Conservation (phyloP, 2,113 vertebrate genomes). For the Pycnonotus jocosus region DNA sequence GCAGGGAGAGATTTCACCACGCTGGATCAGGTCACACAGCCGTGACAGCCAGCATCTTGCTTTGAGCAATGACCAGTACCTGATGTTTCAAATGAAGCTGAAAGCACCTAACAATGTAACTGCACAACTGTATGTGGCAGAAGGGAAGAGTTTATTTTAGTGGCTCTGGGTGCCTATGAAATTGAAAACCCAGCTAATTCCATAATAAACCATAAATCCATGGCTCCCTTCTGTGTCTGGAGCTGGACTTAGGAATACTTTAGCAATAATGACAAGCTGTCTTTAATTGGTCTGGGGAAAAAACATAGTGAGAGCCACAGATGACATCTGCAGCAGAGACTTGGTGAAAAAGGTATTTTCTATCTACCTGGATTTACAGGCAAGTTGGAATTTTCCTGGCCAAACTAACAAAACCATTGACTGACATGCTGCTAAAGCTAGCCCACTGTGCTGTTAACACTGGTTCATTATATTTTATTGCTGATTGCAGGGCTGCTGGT, state of each 20-base stretch:
- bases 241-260: not conserved
- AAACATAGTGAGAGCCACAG: not conserved
- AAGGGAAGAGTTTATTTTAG: not conserved
- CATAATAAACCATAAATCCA: not conserved
- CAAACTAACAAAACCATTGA: not conserved
- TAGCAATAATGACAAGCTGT: not conserved
- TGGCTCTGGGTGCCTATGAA: not conserved
- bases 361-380: not conserved
- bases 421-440: not conserved
- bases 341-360: not conserved
- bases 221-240: not conserved
- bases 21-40: not conserved
- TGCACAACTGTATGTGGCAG: not conserved
- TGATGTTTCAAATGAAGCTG: not conserved
- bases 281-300: not conserved
- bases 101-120: not conserved
- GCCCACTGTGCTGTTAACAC: not conserved
- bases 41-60: not conserved
- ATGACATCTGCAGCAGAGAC: not conserved
- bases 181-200: not conserved
- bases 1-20: not conserved
- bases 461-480: slow-evolving; percentile 11
- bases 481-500: not conserved
- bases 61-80: not conserved
- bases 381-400: not conserved